These are phyloP conservation scores for Zaprionus davidi DNA, from an alignment of 1,140 invertebrate genomes.

Conservation along the genomic window DNA sequence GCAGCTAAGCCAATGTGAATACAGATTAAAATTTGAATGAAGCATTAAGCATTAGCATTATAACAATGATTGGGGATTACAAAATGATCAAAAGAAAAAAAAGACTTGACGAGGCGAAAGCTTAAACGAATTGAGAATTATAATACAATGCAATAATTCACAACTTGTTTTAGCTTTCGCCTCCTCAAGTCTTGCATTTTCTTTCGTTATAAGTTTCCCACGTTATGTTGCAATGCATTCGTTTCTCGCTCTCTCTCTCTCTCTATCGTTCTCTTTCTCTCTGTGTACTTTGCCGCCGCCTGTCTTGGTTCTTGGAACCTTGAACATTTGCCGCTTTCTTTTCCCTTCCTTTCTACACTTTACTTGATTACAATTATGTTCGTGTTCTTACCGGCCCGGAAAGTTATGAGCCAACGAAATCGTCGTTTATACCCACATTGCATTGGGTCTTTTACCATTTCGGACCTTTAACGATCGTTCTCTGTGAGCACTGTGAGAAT, in stretches of 20 bases:
- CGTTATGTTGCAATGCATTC: not conserved
- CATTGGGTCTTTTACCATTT: slow-evolving; percentile 7
- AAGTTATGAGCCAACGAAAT: slow-evolving; percentile 29
- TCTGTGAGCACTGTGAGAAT: slow-evolving; percentile 38
- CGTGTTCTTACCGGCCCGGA: slow-evolving; percentile 18
- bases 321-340: slow-evolving; percentile 17
- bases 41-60: not conserved
- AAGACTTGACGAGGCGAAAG: not conserved
- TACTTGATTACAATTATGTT: slow-evolving; percentile 43
- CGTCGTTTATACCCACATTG: slow-evolving; percentile 31
- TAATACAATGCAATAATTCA: not conserved
- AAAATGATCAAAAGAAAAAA: not conserved
- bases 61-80: not conserved
- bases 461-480: slow-evolving; percentile 35
- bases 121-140: not conserved
- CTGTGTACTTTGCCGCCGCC: slow-evolving; percentile 33
- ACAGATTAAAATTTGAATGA: not conserved
- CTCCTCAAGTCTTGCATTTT: not conserved
- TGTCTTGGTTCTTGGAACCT: slow-evolving; percentile 11
- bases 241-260: not conserved
- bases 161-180: too few species aligned
- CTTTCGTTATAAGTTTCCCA: not conserved
- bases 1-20: not conserved
- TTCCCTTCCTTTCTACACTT: slow-evolving; percentile 2
- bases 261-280: not conserved